Evolutionary conservation across 2,888 invertebrate genomes (phyloP), one percentile per base, ranked within the genome.

Genomic region (Meteorus cinctellus): DNA sequence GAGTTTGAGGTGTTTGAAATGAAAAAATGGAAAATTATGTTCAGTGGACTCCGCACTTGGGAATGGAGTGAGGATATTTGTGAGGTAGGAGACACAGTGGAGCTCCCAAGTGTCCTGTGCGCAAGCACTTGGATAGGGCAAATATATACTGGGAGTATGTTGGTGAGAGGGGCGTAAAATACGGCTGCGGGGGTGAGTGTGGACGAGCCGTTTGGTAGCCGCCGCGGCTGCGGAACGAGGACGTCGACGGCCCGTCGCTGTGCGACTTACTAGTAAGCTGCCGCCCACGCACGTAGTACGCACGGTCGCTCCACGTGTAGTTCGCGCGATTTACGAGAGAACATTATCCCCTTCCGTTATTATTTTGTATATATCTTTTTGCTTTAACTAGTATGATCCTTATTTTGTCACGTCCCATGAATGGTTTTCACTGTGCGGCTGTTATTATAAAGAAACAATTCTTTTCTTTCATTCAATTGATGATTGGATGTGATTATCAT

Each of bases 231-330:
- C 68, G 31, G n/a, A 48, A 51, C 63, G 51, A 55, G 55, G 51
- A 63, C 68, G 72, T 63, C 76, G 72, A 63, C 72, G 34, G 48
- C 48, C 51, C 66, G 72, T 62, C 60, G 67, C n/a, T 36, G 74
- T 72, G 77, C 86, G 85, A 86, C 85, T 86, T 86, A 86, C 85
- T 90, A 86, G 86, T 90, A 90, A 90, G 90, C 89, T 90, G 89
- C 89, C 86, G 84, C 87, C 87, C 90, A 90, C 90, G 89, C 90
- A 91, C 90, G 90, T 91, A 91, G 90, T 91, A 92, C 90, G 90
- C 91, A 90, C 91, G 88, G 84, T 85, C 83, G 88, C 87, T 84
- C 83, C 85, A 88, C 89, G 86, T 86, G 86, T 83, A 80, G 66
- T 66, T 80, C 66, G 65, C 19, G 71, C 72, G 51, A 72, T 76